Base-by-base conservation (phyloP, 2,113 vertebrate species). In the Paramisgurnus dabryanus region DNA sequence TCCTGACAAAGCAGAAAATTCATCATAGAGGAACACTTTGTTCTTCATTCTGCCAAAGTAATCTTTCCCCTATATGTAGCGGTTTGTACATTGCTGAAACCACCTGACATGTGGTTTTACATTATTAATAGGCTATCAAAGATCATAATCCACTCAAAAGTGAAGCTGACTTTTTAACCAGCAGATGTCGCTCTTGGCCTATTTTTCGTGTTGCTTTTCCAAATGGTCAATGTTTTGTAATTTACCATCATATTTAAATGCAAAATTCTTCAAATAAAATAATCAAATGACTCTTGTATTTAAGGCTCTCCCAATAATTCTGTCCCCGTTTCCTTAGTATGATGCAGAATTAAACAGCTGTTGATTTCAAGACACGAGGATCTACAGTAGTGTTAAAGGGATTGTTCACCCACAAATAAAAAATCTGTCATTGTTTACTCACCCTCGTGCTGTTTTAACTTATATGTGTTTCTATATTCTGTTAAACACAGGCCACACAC, bases 101-200 rank as follows among this genome's bases (percentile, higher is more conserved):
- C 12, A 58, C 6, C 17, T 58, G 55, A 18, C 7, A 10, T n/a
- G 55, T 7, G 55, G 5, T 6, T 53, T 49, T 53, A 53, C 55
- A 58, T 58, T 18, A 58, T 4, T 58, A n/a, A n/a, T n/a, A n/a
- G n/a, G n/a, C n/a, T n/a, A 47, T 47, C 45, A 8, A 47, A 34
- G 12, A 7, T 57, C 15, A 1, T n/a, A 58, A 2, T 18, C 17
- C 55, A 18, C 17, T n/a, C 15, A 8, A 79, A 81, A 47, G 49
- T 82, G 76, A 49, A 77, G 67, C 39, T 65, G 60, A 63, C 63
- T 66, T 65, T 64, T 47, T 47, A 66, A 67, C 50, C 84, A 64
- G 77, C 64, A 64, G 63, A 67, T 65, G 65, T 83, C 84, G 85
- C 80, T 86, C 80, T 88, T 90, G 86, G 47, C 81, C 83, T 39